Conservation (phyloP, 2,113 vertebrate species). For the Oxygymnocypris stewartii region DNA sequence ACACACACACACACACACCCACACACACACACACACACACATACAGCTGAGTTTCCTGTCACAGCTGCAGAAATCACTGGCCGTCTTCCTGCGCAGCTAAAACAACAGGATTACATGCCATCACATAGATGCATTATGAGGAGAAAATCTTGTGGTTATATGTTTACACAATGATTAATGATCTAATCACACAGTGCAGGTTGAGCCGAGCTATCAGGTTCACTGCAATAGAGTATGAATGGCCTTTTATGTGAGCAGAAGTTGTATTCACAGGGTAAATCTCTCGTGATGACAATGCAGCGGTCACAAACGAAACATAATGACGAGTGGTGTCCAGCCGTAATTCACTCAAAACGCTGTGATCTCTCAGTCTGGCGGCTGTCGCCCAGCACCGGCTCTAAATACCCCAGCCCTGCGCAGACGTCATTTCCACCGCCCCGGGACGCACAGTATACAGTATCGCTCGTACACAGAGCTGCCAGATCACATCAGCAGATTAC, state of each 20-base stretch:
- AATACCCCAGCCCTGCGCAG: conserved; percentile 37
- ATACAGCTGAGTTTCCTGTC: conserved; percentile 34
- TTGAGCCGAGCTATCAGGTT: neutral
- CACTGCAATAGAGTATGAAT: neutral
- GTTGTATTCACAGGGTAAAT: neutral
- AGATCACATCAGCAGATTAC: conserved; percentile 38
- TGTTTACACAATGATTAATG: neutral
- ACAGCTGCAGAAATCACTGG: conserved; percentile 39
- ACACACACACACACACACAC: neutral
- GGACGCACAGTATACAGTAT: conserved; percentile 25
- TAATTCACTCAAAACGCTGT: conserved; percentile 4
- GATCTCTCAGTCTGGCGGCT: neutral
- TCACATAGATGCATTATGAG: conserved; percentile 4
- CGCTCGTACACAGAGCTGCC: neutral
- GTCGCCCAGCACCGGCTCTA: conserved; percentile 32
- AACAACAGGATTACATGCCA: conserved; percentile 29
- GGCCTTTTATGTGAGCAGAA: too few species aligned
- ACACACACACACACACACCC: neutral
- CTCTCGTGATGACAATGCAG: neutral
- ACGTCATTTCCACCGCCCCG: conserved; percentile 38
- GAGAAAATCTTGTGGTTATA: neutral
- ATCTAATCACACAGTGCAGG: neutral
- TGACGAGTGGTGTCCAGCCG: neutral
- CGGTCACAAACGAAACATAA: neutral
- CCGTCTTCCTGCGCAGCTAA: conserved; percentile 47